Conservation (phyloP, 1,140 invertebrate genomes). For the Sycophila sp. region DNA sequence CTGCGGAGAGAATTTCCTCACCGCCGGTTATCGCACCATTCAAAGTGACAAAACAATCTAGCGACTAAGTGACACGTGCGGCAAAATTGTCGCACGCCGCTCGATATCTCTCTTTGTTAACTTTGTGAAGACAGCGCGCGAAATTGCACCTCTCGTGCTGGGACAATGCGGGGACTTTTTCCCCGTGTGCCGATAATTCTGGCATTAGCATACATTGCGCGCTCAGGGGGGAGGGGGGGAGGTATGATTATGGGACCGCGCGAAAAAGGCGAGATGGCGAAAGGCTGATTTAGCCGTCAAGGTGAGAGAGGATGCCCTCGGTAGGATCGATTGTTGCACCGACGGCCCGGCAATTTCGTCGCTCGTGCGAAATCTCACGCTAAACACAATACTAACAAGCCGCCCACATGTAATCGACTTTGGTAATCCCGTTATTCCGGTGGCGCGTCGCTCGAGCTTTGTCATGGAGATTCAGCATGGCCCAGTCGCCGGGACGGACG, state of each 20-base stretch:
- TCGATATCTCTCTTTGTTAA: too few relatives aligned
- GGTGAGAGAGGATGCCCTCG: not conserved
- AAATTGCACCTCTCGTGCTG: not conserved
- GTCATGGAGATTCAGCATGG: slow-evolving; percentile 44
- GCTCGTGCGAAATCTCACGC: slow-evolving; percentile 9
- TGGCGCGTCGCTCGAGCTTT: slow-evolving; percentile 37
- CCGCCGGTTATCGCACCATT: too few relatives aligned
- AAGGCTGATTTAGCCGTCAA: not conserved
- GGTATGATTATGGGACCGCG: too few relatives aligned
- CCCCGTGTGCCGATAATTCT: not conserved
- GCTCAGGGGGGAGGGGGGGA: too few relatives aligned
- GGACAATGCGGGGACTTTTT: not conserved
- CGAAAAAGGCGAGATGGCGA: too few relatives aligned
- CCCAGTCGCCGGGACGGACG: not conserved
- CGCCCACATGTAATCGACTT: slow-evolving; percentile 38
- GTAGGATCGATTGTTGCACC: slow-evolving; percentile 22
- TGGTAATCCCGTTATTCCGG: slow-evolving; percentile 42
- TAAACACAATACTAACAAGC: slow-evolving; percentile 17
- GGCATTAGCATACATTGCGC: not conserved
- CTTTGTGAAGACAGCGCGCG: too few relatives aligned
- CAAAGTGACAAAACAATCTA: too few relatives aligned
- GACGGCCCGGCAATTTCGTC: slow-evolving; percentile 7
- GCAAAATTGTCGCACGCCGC: too few relatives aligned
- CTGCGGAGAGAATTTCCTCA: too few relatives aligned
- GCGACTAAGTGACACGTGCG: too few relatives aligned